Evolutionary conservation across 2,797 vertebrate genomes (phyloP), one percentile per base, ranked within the genome.

Genomic region (Bovichtus diacanthus): DNA sequence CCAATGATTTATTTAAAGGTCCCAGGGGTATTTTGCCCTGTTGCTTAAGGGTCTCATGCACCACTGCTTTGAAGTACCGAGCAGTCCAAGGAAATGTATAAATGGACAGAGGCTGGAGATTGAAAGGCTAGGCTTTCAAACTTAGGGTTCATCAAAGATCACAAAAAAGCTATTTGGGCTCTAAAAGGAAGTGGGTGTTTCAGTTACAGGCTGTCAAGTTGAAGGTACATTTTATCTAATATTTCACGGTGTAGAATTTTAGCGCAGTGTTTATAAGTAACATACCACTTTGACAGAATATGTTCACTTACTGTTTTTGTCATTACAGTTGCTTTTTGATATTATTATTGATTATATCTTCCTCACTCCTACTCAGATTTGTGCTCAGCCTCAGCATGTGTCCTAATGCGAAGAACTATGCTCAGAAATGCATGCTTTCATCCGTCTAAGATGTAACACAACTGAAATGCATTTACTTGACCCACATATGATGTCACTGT

Each of bases 1-100:
- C 72, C 63, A 78, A 88, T 93, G 84, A 93, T 93, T 93, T 94
- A 94, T 94, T 94, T 85, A 90, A 84, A 84, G 83, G 84, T 76
- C 90, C 89, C 87, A 72, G 54, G 86, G 87, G 89, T 88, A 88
- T 91, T 93, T 89, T 86, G 80, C 76, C 88, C 82, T 87, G 78
- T 90, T 93, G 90, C 92, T 93, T 79, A 82, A 81, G 88, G 90
- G 86, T 80, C 81, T 88, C 79, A 87, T 90, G 90, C 83, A 87
- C 73, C 84, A 81, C 61, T 87, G 85, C 91, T 94, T 92, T 92
- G 87, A 93, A 92, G 84, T 82, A 80, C 78, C 75, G 56, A 88
- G 78, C 43, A 76, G 84, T 84, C 75, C 36, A 80, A 85, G 69
- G 76, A 92, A 86, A 93, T 84, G 80, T 84, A 89, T 80, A 92